phyloP scores from a whole-genome alignment of 2,113 vertebrate genomes.

The Gallinago paraguaiae region DNA sequence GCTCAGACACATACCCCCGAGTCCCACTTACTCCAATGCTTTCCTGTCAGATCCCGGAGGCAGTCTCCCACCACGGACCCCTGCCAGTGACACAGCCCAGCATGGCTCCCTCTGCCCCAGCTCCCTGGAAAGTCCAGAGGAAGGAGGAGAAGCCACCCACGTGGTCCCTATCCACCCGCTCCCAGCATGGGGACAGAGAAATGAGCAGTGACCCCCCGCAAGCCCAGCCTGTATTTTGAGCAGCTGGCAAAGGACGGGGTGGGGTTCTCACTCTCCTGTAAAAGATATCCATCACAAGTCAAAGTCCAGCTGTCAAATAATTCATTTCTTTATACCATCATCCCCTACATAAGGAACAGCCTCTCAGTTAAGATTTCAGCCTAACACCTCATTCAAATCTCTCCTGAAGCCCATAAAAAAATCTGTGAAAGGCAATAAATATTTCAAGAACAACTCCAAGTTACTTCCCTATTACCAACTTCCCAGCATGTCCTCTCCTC shows the following conservation, averaged over 20 bases:
- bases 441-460: constrained; percentile 17
- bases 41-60: accelerated
- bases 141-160: neutral
- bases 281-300: constrained; percentile 25
- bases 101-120: accelerated
- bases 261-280: neutral
- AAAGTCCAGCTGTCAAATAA: constrained; percentile 47
- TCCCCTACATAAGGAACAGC: constrained; percentile 36
- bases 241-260: neutral
- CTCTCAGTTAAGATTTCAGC: constrained; percentile 55
- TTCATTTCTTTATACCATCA: constrained; percentile 40
- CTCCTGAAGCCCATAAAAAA: constrained; percentile 59
- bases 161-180: accelerated
- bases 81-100: neutral
- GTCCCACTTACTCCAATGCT: neutral
- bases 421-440: constrained; percentile 54
- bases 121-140: neutral
- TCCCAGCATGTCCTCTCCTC: neutral
- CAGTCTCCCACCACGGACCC: accelerated
- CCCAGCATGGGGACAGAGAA: neutral
- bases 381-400: constrained; percentile 60
- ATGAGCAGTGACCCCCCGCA: neutral
- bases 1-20: accelerated
- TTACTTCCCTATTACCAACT: neutral
- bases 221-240: accelerated